Base-by-base conservation (phyloP, 2,888 invertebrate species). In the Nemapogon koenigi region DNA sequence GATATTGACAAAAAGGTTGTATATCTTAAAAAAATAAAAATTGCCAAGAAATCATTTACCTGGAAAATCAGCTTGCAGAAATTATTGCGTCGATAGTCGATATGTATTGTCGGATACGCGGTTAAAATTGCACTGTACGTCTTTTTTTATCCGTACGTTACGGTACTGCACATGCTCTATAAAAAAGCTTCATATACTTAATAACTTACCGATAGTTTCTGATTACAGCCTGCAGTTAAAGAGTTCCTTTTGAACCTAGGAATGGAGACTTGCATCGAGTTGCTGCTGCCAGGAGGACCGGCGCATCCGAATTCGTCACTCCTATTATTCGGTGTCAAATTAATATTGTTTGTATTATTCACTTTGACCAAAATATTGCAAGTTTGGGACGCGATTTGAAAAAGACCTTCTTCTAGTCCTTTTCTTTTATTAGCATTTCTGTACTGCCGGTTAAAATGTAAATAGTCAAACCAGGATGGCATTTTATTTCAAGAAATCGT, bases 371-470 rank as follows among this genome's bases (percentile, higher is more conserved):
- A 69, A 46, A 89, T 85, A 58, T 87, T 88, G 55, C 89, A 89
- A 40, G 89, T 89, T 60, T 89, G 89, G 10, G 88, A 87, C 3
- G 88, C 89, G 47, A 89, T 89, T 75, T 89, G 89, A 56, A 89
- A 88, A 19, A 89, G 72, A 4, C 89, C 89, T 53, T 89, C 89
- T 53, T 89, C 88, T 46, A 89, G 62, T 60, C 88, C 88, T 37
- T 84, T 76, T 48, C 83, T 83, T n/a, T n/a, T n/a, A n/a, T n/a
- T n/a, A n/a, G n/a, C n/a, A 49, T 81, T 81, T 39, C 76, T 64
- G 48, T 80, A 78, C 49, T 68, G 70, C 30, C 78, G 51, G 46
- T 76, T 79, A 49, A 80, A 69, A 45, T 72, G 73, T 41, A 84
- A 69, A 52, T 83, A 81, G 57, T 85, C 84, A 83, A 84, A 85